phyloP scores from a whole-genome alignment of 2,797 vertebrate genomes.

The Columba guinea region DNA sequence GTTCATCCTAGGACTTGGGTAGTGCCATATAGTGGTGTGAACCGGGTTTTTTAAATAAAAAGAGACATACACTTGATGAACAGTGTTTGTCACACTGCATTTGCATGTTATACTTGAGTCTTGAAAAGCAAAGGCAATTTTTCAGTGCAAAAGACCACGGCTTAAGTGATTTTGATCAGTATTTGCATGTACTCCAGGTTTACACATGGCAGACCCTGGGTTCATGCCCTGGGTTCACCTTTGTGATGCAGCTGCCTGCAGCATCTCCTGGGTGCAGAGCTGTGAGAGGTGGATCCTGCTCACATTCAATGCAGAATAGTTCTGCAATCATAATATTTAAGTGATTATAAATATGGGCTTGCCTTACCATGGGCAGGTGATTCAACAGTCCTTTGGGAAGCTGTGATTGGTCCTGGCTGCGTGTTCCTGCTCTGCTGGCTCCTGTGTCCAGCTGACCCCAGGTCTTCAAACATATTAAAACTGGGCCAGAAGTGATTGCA shows the following conservation, averaged over 20 bases:
- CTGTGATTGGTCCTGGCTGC: fast-evolving
- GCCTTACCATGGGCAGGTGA: background rate
- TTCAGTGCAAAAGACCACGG: background rate
- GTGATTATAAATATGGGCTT: background rate
- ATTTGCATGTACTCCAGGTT: background rate
- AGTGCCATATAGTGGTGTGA: background rate
- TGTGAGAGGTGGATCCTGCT: background rate
- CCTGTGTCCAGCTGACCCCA: background rate
- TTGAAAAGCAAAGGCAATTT: background rate
- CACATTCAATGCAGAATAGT: background rate
- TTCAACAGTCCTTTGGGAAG: background rate
- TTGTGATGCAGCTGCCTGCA: background rate
- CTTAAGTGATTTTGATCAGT: background rate
- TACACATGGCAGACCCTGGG: background rate
- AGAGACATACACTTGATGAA: background rate
- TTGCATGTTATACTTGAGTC: fast-evolving
- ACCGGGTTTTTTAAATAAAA: background rate
- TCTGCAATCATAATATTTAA: background rate
- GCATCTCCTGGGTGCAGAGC: background rate
- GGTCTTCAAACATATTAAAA: background rate
- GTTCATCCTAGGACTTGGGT: background rate
- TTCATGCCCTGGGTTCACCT: fast-evolving
- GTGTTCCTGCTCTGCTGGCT: background rate
- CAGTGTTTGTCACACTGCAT: background rate
- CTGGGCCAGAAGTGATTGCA: background rate